Evolutionary conservation across 1,140 invertebrate genomes (phyloP), one percentile per base, ranked within the genome.

Genomic region (Drosophila fuyamai): DNA sequence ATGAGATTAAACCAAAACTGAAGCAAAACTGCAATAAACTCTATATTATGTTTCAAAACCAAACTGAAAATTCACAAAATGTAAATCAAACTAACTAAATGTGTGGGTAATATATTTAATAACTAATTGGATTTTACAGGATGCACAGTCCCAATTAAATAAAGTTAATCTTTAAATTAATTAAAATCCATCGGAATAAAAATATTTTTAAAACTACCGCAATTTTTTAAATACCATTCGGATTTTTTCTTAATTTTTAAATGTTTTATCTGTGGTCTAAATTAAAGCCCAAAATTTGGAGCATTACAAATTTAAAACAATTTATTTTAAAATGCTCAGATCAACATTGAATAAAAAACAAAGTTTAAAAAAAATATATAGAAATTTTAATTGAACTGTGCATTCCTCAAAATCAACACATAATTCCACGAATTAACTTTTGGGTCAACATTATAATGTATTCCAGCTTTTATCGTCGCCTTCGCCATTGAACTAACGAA

Each of bases 1-100:
- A 72, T 59, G 53, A 79, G 44, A 72, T 72, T 58, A 70, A 79
- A 71, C 56, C 38, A 72, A 81, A 76, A 80, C 61, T 59, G 35
- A 77, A 47, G 73, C 81, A 48, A 44, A 88, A 82, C 57, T 74
- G 68, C 66, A 75, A 82, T 79, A 76, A 79, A 88, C 79, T 86
- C 66, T 70, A 78, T 75, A 71, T 81, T 76, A 76, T 76, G 73
- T 67, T 76, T 76, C 32, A 51, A 76, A 76, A 79, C 55, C 55
- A 59, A 84, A 73, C 43, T 48, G 46, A 75, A 62, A 32, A 50
- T 65, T 58, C 44, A 66, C 59, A 13, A 66, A 76, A 47, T 71
- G 68, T 71, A 71, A 58, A 40, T 14, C 38, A n/a, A 71, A 71
- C 67, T 71, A 71, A 71, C 66, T 71, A 53, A 66, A 75, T 76